Percentiles rank a stretch among this genome's conserved stretches.
These are phyloP conservation scores for Cerceris rybyensis DNA, from an alignment of 2,888 invertebrate genomes.

Conservation along the genomic window DNA sequence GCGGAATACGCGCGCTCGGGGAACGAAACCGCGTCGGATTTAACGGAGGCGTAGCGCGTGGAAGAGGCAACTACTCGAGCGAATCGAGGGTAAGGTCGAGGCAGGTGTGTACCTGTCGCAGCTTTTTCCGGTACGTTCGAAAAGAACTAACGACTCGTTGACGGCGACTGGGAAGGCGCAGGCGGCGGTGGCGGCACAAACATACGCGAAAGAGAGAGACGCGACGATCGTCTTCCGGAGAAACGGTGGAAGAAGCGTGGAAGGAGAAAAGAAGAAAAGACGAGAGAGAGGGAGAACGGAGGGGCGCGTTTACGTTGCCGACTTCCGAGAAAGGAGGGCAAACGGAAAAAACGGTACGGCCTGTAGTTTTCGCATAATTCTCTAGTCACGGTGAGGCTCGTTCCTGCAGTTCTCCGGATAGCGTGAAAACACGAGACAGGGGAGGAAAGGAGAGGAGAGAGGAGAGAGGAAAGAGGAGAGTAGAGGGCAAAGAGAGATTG, in stretches of 20 bases:
- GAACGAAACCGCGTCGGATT: background rate
- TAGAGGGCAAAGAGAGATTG: background rate
- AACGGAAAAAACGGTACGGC: constrained; percentile 48
- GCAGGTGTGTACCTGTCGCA: constrained; percentile 54
- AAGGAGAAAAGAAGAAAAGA: background rate
- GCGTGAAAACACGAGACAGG: constrained; percentile 63
- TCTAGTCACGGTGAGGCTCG: constrained; percentile 53
- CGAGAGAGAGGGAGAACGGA: background rate
- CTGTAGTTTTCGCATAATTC: constrained; percentile 62
- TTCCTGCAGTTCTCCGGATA: constrained; percentile 57
- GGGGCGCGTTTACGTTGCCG: constrained; percentile 16
- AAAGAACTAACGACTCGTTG: background rate
- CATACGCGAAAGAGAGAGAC: background rate
- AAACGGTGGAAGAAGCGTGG: no score
- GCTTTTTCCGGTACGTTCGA: constrained; percentile 48
- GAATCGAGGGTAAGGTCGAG: constrained; percentile 44
- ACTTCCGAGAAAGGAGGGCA: constrained; percentile 45
- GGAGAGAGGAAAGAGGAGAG: constrained; percentile 19
- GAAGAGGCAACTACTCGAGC: constrained; percentile 19
- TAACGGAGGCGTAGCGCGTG: background rate
- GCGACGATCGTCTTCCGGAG: background rate
- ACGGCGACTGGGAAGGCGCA: background rate
- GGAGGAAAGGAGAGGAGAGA: constrained; percentile 32
- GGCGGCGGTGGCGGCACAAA: constrained; percentile 6
- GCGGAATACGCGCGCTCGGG: constrained; percentile 28